Percentiles rank a stretch among this genome's conserved stretches.
Conservation (phyloP, 2,888 invertebrate genomes). For the Andrena bucephala region DNA sequence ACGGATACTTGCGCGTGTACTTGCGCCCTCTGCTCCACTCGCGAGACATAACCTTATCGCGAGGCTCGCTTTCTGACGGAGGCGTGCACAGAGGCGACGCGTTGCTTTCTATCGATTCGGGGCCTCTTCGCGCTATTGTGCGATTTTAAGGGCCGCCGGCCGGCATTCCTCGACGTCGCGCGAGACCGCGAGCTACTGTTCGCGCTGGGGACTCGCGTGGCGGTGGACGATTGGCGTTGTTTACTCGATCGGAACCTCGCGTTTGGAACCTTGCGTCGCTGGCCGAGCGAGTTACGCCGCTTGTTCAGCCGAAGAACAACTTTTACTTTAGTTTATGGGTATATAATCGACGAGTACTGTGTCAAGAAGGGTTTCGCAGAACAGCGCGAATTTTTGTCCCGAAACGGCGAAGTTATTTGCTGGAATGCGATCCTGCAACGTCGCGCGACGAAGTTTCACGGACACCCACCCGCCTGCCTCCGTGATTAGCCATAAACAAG, state of each 20-base stretch:
- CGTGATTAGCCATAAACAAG: conserved; percentile 69
- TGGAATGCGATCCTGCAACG: too few relatives aligned
- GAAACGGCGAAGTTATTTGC: too few relatives aligned
- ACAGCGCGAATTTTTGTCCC: not conserved
- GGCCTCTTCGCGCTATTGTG: conserved; percentile 62
- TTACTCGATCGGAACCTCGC: not conserved
- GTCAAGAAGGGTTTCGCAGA: too few relatives aligned
- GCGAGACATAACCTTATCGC: conserved; percentile 65
- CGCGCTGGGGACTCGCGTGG: not conserved
- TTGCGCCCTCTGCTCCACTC: conserved; percentile 48
- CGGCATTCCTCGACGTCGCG: not conserved
- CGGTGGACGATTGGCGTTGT: not conserved
- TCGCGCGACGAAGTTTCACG: conserved; percentile 14
- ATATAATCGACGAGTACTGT: too few relatives aligned
- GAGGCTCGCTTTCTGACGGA: conserved; percentile 56
- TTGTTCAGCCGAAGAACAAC: too few relatives aligned
- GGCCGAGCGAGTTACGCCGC: not conserved
- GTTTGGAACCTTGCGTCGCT: not conserved
- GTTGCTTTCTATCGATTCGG: conserved; percentile 70
- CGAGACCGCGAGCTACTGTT: too few relatives aligned
- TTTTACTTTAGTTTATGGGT: too few relatives aligned
- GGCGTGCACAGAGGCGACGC: conserved; percentile 61
- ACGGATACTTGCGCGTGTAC: not conserved
- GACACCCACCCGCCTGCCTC: conserved; percentile 28
- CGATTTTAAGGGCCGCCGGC: conserved; percentile 29